Base-by-base conservation (phyloP, 2,797 vertebrate species). In the Myiotriccus ornatus region DNA sequence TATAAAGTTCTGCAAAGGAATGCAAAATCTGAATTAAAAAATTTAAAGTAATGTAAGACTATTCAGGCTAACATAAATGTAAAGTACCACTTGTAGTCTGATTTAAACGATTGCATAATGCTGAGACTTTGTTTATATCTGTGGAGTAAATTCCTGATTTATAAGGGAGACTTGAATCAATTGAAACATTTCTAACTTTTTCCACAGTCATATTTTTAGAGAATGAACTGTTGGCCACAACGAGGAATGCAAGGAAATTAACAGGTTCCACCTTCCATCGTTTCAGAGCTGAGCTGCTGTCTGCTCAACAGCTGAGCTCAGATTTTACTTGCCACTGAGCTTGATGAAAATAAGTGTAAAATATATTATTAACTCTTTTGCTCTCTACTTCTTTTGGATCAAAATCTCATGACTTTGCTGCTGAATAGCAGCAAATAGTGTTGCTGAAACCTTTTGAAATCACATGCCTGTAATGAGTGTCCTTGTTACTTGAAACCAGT, bases 71-170 rank as follows among this genome's bases (percentile, higher is more conserved):
- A 27, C 7, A 37, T 32, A 89, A 78, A 82, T 32, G 7, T 35
- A 37, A 37, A 59, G 8, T 52, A 52, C 10, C 19, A 55, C 25
- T 62, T 89, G 53, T 21, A 80, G n/a, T 17, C 50, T 87, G 49
- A 67, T 65, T 89, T 78, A 89, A 7, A 4, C 0, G 1, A 65
- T 22, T 89, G 39, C 52, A 44, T 57, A 94, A 77, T 84, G 23
- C 28, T 46, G 62, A 78, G 35, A 57, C 19, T 80, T 84, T 87
- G 46, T 95, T 93, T 94, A 34, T 81, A 78, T 71, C 74, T 47
- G 39, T 79, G 62, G 46, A 85, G 55, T 90, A 91, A 90, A 94
- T 86, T 89, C 68, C 59, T 92, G 78, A 89, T 83, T 93, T 93
- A 56, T 69, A 95, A 87, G 50, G 67, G 65, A 90, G 69, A 84